A percentile compares a stretch with the other conserved stretches of the same genome.
Evolutionary conservation across 2,113 vertebrate genomes (phyloP).

Genomic region (Neogale vison): DNA sequence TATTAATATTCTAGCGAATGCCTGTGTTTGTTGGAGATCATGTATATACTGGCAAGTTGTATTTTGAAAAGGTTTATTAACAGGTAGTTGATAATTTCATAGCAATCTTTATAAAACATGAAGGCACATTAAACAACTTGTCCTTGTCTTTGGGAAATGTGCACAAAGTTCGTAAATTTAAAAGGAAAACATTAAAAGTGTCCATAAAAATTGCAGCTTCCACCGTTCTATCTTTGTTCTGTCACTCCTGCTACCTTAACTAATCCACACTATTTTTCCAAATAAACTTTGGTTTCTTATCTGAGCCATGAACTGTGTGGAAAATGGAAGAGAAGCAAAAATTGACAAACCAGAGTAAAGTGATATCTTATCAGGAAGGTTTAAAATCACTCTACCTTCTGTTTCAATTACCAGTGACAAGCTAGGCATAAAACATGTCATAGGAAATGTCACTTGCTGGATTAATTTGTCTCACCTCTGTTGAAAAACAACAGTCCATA

Average conservation of each 20-base stretch:
- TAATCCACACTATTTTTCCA: slow-evolving; percentile 45
- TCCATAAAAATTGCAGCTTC: neutral
- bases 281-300: slow-evolving; percentile 54
- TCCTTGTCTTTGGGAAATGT: neutral
- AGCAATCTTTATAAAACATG: neutral
- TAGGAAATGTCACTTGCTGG: neutral
- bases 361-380: slow-evolving; percentile 49
- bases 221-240: slow-evolving; percentile 8
- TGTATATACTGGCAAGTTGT: neutral
- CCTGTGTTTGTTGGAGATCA: neutral
- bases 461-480: slow-evolving; percentile 42
- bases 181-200: neutral
- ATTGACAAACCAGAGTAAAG: slow-evolving; percentile 41
- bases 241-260: slow-evolving; percentile 23
- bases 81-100: neutral
- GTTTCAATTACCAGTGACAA: slow-evolving; percentile 61
- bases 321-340: slow-evolving; percentile 33
- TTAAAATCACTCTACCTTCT: slow-evolving; percentile 62
- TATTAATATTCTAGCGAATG: neutral
- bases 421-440: slow-evolving; percentile 28
- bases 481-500: slow-evolving; percentile 29
- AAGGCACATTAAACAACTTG: neutral
- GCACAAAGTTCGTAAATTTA: neutral
- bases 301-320: slow-evolving; percentile 46
- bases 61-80: neutral